Conservation (phyloP, 2,113 vertebrate genomes). For the Labeo catla region DNA sequence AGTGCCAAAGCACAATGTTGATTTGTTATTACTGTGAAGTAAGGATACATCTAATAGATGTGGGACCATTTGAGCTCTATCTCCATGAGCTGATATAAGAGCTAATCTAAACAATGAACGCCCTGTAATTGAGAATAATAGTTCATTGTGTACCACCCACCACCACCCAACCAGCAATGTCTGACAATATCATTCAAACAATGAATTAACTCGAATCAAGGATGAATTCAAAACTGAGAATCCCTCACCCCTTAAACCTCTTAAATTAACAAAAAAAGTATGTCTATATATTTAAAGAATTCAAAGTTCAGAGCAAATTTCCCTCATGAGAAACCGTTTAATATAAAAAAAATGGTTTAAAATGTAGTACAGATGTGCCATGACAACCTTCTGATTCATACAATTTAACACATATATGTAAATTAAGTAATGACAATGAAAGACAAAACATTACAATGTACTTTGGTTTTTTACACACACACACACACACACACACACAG, state of each 20-base stretch:
- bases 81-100: slow-evolving; percentile 73
- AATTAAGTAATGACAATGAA: too few species aligned
- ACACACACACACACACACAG: not conserved
- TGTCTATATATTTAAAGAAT: not conserved
- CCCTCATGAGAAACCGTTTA: too few species aligned
- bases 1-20: not conserved
- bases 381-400: not conserved
- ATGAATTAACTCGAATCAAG: not conserved
- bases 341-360: not conserved
- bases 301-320: not conserved
- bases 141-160: slow-evolving; percentile 67
- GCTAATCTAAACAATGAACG: slow-evolving; percentile 76
- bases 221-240: not conserved
- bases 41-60: slow-evolving; percentile 21
- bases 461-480: not conserved
- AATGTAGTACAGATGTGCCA: not conserved
- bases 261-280: not conserved
- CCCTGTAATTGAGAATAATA: slow-evolving; percentile 81
- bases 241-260: not conserved
- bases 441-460: not conserved
- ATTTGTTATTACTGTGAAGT: slow-evolving; percentile 26
- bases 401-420: too few species aligned
- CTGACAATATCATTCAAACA: not conserved
- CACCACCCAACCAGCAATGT: slow-evolving; percentile 37
- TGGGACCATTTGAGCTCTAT: slow-evolving; percentile 63